Evolutionary conservation across 2,113 vertebrate genomes (phyloP), one percentile per base, ranked within the genome.

Genomic region (Verasper variegatus): DNA sequence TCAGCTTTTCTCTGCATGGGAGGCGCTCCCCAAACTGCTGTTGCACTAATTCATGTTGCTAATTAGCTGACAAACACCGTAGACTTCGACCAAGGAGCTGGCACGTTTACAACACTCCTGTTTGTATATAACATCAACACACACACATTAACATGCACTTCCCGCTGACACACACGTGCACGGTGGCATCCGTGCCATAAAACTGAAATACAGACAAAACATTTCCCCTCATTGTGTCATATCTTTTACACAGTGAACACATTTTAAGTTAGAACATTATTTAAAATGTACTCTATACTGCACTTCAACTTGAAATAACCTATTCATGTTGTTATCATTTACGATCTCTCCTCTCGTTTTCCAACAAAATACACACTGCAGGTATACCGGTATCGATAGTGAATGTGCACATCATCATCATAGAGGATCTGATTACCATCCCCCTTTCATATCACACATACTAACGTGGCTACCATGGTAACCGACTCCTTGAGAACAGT

Each of bases 11-110:
- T 82, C 83, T 75, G 78, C 62, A 17, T 85, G 84, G 66, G 75
- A 85, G 80, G 56, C 12, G 69, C 83, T 89, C 76, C 74, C 80
- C 84, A 82, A 71, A 84, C 86, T 85, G 86, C 89, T 87, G 84
- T 78, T 79, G 55, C 86, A 65, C 85, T 87, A 86, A 91, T 87
- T 88, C 91, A 80, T 81, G 86, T 84, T 75, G 83, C 91, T 93
- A 92, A 93, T 93, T 92, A 89, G 88, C 90, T 90, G 90, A 92
- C 90, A 93, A 90, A 90, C 84, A 83, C 72, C 27, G 40, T 12
- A 77, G 80, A 82, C 55, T 71, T 81, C 58, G 62, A 82, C 72
- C 40, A 31, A 71, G 62, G 80, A 57, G 59, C 77, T 70, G 82
- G 72, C 49, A 63, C 71, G 63, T 76, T 86, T 81, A 72, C 79